phyloP scores from a whole-genome alignment of 2,888 invertebrate species.

The Chrysolina haemoptera region DNA sequence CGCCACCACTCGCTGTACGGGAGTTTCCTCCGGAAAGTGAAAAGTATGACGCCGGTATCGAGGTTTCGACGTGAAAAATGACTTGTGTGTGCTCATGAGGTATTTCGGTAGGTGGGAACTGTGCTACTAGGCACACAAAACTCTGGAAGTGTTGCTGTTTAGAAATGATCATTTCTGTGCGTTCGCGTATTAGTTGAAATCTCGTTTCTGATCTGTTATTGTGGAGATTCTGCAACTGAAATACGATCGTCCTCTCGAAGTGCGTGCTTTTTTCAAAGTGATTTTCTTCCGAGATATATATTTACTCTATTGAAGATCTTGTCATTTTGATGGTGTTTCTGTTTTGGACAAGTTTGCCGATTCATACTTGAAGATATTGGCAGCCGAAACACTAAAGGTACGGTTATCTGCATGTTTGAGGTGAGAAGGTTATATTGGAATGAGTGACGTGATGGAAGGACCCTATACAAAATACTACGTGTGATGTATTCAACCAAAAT shows the following conservation, averaged over 20 bases:
- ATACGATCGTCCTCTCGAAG: not conserved
- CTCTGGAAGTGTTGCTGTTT: not conserved
- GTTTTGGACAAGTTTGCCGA: no score
- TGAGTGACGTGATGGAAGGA: no score
- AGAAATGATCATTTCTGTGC: not conserved
- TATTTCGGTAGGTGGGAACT: not conserved
- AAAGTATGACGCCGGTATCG: constrained; percentile 24
- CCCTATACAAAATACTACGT: no score
- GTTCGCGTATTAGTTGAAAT: not conserved
- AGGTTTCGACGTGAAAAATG: constrained; percentile 25
- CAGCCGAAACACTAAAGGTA: no score
- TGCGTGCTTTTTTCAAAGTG: not conserved
- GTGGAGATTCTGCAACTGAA: not conserved
- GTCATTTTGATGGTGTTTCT: no score
- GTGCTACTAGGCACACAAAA: not conserved
- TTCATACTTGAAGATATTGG: no score
- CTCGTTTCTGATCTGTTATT: not conserved
- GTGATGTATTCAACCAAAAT: no score
- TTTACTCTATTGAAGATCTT: no score
- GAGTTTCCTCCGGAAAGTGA: constrained; percentile 22
- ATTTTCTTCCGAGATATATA: not conserved
- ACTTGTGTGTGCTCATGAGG: constrained; percentile 4
- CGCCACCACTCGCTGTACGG: constrained; percentile 32
- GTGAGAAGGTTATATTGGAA: no score
- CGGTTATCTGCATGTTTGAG: no score